Evolutionary conservation across 2,797 vertebrate species (phyloP), one percentile per base, ranked within the genome.

Genomic region (Champsocephalus esox): DNA sequence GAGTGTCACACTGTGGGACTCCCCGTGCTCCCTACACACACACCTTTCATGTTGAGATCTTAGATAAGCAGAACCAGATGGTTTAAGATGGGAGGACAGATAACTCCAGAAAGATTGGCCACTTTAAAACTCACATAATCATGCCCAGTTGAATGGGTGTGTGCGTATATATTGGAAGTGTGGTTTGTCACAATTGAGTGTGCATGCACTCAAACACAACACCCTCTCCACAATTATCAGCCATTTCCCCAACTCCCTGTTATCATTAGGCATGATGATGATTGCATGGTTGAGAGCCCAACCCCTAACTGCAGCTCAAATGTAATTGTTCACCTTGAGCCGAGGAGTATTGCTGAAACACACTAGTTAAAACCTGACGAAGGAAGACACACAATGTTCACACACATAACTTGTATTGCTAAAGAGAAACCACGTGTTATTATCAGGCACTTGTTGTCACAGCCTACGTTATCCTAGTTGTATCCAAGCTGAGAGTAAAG

Each of bases 261-360:
- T 89, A 86, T 90, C 82, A 84, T 91, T 89, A 91, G 72, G 64
- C 55, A 66, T 91, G 82, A 89, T 92, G 90, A 89, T 93, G 88
- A 92, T 93, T 92, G 88, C 84, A 88, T 77, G 79, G 83, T 82
- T 80, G 80, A 80, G 77, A 86, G 76, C 67, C 45, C 44, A 73
- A 68, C 70, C 68, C 56, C 66, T 13, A 66, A 70, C 67, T 56
- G 66, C 52, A 69, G 56, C 58, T 75, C 19, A 24, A 41, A 71
- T 83, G 21, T 71, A 62, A 81, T 62, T 9, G 49, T 82, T 92
- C 80, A 88, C 85, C 81, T 92, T 91, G 77, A 79, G 70, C 56
- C 59, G 34, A 73, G 66, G 24, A 75, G 65, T 55, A 43, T 65
- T 76, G 75, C 2, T 63, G 9, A 52, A 71, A 56, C 55, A 57